Evolutionary conservation across 2,113 vertebrate genomes (phyloP), one percentile per base, ranked within the genome.

Genomic region (Actenoides hombroni): DNA sequence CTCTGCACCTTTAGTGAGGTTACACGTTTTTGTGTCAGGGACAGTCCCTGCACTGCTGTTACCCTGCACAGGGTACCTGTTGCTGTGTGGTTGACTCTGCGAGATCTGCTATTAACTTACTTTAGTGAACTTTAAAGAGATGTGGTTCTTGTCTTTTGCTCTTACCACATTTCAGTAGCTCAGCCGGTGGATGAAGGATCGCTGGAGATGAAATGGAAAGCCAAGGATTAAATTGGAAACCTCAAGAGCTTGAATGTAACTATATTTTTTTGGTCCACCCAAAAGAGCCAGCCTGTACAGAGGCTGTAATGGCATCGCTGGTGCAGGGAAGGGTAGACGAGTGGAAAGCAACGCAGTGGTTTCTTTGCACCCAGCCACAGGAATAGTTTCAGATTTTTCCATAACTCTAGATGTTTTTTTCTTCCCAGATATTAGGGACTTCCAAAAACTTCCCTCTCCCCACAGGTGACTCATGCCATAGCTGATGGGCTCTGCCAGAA

Each of bases 391-490:
- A 48, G 8, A 25, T 83, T 83, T 64, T 42, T 60, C 26, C 11
- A 51, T 75, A 71, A 8, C 13, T 28, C n/a, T 20, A 14, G 9
- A 35, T 29, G 0, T 12, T 56, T 64, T 77, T 59, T 48, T 4
- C 20, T 63, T 56, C n/a, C 11, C 35, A 54, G 3, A 33, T 42
- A 35, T 35, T 48, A 44, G 60, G 21, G 40, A 7, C 46, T 56
- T 76, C 35, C 42, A 87, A 59, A 51, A 67, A 24, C 24, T 71
- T 75, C 14, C 31, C 14, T 61, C 12, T 57, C 40, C 40, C 21
- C 10, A 28, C 37, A 16, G n/a, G 10, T 24, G 16, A 5, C 39
- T 61, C 16, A 5, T 0, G 0, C 51, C 0, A 2, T n/a, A 37
- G 21, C 54, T 69, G 48, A 40, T 0, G 4, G 37, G 19, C 49